A percentile compares a stretch with the other conserved stretches of the same genome.
These are phyloP conservation scores for Lepidostoma basale DNA, from an alignment of 1,140 invertebrate genomes.

Conservation along the genomic window DNA sequence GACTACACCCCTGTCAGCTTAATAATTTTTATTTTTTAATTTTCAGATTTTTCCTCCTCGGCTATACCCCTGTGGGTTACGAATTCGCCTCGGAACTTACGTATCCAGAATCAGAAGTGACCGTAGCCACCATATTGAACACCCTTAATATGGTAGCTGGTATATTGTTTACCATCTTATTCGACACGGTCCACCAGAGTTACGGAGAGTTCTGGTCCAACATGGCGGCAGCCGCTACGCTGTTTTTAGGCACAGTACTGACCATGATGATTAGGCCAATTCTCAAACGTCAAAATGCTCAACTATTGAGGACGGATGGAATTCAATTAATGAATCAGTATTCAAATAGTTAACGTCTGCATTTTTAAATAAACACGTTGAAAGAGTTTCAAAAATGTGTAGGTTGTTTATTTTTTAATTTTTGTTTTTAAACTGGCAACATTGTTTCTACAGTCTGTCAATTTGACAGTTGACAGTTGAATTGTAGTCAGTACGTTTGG, in stretches of 20 bases:
- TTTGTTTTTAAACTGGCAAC: too few relatives aligned
- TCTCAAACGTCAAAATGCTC: slow-evolving; percentile 74
- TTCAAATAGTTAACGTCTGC: neutral
- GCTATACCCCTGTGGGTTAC: slow-evolving; percentile 30
- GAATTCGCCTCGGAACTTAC: slow-evolving; percentile 29
- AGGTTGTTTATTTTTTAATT: too few relatives aligned
- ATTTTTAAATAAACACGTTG: too few relatives aligned
- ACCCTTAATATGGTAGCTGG: slow-evolving; percentile 55
- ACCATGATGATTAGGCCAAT: slow-evolving; percentile 78
- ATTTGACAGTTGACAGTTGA: too few relatives aligned
- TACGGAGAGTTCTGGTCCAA: slow-evolving; percentile 74
- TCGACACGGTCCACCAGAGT: slow-evolving; percentile 61
- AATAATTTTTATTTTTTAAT: neutral
- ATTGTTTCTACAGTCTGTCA: too few relatives aligned
- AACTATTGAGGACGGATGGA: slow-evolving; percentile 39
- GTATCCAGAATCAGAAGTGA: slow-evolving; percentile 32
- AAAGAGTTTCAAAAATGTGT: too few relatives aligned
- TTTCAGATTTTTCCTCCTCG: slow-evolving; percentile 34
- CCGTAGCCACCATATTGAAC: slow-evolving; percentile 24
- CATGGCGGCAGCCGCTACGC: slow-evolving; percentile 64
- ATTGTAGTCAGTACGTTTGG: too few relatives aligned
- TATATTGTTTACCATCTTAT: slow-evolving; percentile 74
- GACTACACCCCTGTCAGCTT: too few relatives aligned
- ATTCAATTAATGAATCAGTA: neutral
- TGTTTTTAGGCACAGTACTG: slow-evolving; percentile 71